Percentiles rank a stretch among this genome's conserved stretches.
phyloP scores from a whole-genome alignment of 2,113 vertebrate genomes.

The Scytalopus superciliaris region DNA sequence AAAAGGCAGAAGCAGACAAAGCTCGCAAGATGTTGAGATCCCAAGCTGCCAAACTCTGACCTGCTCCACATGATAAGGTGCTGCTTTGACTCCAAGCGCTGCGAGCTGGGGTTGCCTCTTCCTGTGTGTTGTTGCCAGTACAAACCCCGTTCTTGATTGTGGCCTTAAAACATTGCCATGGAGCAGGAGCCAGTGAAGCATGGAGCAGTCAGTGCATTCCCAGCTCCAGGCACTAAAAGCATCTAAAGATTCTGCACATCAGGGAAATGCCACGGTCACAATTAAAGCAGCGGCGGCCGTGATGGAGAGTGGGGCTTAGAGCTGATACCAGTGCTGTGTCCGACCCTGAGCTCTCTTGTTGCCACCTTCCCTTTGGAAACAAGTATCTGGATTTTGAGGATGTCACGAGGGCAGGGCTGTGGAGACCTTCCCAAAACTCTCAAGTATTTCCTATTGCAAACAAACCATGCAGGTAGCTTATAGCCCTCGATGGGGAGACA shows the following conservation, averaged over 20 bases:
- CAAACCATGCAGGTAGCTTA: not conserved
- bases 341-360: not conserved
- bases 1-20: not conserved
- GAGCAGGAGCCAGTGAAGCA: not conserved
- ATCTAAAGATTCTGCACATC: not conserved
- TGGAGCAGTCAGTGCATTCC: not conserved
- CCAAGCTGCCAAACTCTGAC: not conserved
- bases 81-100: not conserved
- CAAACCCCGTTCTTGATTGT: rapidly evolving
- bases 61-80: not conserved
- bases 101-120: not conserved
- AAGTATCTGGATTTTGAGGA: not conserved
- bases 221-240: constrained; percentile 6
- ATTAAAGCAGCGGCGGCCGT: not conserved
- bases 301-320: not conserved
- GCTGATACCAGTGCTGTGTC: rapidly evolving
- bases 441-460: not conserved
- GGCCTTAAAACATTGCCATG: not conserved
- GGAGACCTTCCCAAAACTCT: not conserved
- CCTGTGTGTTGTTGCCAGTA: not conserved
- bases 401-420: not conserved
- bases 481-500: not conserved
- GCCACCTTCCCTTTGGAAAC: not conserved
- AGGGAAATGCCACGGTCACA: not conserved
- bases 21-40: not conserved